Evolutionary conservation across 2,113 vertebrate species (phyloP).

Genomic region (Rhinopomastus cyanomelas): DNA sequence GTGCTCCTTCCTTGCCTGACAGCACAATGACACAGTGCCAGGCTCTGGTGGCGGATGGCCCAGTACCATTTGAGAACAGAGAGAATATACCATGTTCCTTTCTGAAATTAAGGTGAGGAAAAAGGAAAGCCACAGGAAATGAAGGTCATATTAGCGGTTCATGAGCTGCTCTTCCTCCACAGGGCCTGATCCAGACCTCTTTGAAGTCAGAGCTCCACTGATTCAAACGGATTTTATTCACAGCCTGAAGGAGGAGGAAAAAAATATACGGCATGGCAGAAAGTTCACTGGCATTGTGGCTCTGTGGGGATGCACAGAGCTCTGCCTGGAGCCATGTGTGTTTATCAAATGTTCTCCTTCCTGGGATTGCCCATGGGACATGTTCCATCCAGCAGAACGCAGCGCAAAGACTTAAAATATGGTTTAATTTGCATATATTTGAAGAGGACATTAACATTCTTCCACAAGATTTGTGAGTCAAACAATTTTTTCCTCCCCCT

Average conservation of each 20-base stretch:
- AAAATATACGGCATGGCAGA: not conserved
- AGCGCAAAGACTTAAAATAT: not conserved
- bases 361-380: not conserved
- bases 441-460: not conserved
- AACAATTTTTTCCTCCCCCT: not conserved
- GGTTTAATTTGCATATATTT: slow-evolving; percentile 1
- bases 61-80: not conserved
- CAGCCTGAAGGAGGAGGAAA: not conserved
- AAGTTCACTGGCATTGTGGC: not conserved
- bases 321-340: not conserved
- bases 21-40: not conserved
- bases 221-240: not conserved
- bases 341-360: slow-evolving; percentile 22
- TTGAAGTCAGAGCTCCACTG: not conserved
- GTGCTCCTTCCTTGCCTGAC: not conserved
- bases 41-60: not conserved
- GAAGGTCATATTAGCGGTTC: not conserved
- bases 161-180: not conserved
- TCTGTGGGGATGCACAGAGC: not conserved
- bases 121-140: slow-evolving; percentile 12
- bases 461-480: not conserved
- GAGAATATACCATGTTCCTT: not conserved
- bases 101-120: not conserved
- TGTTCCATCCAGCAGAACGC: not conserved
- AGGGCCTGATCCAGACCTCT: not conserved